Base-by-base conservation (phyloP, 1,140 invertebrate species). In the Macrosteles quadrilineatus region DNA sequence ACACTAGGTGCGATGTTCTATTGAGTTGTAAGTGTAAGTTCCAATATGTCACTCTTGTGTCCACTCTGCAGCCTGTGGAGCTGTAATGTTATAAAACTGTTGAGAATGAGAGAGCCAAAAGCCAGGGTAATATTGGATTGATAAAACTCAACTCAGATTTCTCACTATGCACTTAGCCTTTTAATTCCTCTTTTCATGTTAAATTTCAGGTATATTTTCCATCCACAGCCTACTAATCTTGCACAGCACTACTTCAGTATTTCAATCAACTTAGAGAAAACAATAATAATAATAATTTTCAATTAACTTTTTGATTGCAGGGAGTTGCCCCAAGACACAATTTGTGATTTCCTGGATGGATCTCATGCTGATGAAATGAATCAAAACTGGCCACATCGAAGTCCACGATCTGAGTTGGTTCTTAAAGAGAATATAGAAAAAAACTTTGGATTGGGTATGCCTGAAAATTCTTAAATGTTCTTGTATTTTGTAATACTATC, bases 381-480 rank as follows among this genome's bases (percentile, higher is more conserved):
- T n/a, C 4, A 50, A 6, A 50, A 6, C 21, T 50, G 47, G 47
- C 47, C 47, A 9, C 47, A 50, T n/a, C 4, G n/a, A 21, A 11
- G 2, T 19, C 47, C 47, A 6, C 4, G 47, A 3, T 50, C 47
- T 19, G 47, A 50, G 21, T 21, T 50, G 47, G n/a, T 50, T 50
- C 47, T 9, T n/a, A 17, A 50, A 21, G 14, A 50, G 4, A 50
- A 50, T 21, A 4, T 50, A n/a, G 14, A 21, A 21, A 19, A 50
- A 19, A 50, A 50, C 47, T 50, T 50, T 21, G 47, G 47, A 50
- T 19, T 50, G n/a, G 47, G 47, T 50, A 50, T 19, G 47, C n/a
- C n/a, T n/a, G n/a, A n/a, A n/a, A n/a, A n/a, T n/a, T n/a, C n/a
- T n/a, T n/a, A n/a, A n/a, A n/a, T n/a, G n/a, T n/a, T n/a, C n/a